A percentile compares a stretch with the other conserved stretches of the same genome.
Conservation (phyloP, 2,797 vertebrate species). For the Tolypeutes matacus region DNA sequence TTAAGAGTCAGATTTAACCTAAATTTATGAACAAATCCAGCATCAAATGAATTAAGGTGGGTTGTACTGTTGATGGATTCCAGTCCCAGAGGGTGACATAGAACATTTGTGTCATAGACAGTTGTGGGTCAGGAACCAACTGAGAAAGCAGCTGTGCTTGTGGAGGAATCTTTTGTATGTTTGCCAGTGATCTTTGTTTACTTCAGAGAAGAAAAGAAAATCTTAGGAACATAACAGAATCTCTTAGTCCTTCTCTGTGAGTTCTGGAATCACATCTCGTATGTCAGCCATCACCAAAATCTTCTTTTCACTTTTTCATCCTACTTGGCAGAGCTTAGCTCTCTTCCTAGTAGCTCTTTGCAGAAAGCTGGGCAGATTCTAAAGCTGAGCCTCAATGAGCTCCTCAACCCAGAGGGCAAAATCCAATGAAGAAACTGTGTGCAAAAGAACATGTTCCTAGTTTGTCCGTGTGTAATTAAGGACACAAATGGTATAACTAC, state of each 20-base stretch:
- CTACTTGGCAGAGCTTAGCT: not conserved
- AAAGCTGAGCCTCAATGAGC: not conserved
- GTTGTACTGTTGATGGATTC: not conserved
- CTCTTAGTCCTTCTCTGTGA: not conserved
- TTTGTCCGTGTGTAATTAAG: not conserved
- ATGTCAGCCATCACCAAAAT: not conserved
- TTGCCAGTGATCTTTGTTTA: not conserved
- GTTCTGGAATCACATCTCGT: not conserved
- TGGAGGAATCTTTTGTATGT: not conserved
- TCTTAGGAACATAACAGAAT: accelerated
- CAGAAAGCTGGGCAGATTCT: not conserved
- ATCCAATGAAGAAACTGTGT: not conserved
- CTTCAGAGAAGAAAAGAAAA: not conserved
- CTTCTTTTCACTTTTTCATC: not conserved
- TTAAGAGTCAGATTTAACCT: not conserved
- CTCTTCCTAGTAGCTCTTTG: too few species aligned
- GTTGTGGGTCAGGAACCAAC: not conserved
- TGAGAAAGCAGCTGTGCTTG: too few species aligned
- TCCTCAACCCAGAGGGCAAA: not conserved
- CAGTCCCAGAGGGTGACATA: not conserved
- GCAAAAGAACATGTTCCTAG: not conserved
- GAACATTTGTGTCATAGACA: not conserved
- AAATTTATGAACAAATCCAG: accelerated
- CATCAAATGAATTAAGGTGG: not conserved
- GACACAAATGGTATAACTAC: not conserved